These are phyloP conservation scores for Drosophila monieri DNA, from an alignment of 2,888 invertebrate genomes.

Conservation along the genomic window DNA sequence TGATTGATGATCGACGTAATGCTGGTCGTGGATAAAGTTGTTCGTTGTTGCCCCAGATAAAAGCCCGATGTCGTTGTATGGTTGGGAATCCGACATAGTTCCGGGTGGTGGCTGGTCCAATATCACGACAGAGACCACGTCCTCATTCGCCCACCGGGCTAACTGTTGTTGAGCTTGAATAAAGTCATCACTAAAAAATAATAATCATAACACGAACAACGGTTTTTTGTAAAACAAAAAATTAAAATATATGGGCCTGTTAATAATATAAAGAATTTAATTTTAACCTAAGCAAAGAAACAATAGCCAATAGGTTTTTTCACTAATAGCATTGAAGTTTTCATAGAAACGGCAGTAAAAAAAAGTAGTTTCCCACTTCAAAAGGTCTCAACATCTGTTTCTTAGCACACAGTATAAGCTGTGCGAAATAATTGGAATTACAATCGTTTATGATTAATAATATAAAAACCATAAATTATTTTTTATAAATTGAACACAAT, in stretches of 20 bases:
- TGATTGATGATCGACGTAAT: constrained; percentile 83
- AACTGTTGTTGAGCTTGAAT: constrained; percentile 98
- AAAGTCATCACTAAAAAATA: constrained; percentile 98
- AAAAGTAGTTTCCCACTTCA: no score
- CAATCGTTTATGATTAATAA: no score
- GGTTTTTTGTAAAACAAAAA: constrained; percentile 84
- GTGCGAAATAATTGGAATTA: no score
- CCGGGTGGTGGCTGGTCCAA: constrained; percentile 84
- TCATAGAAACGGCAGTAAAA: no score
- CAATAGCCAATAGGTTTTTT: no score
- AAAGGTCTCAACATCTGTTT: no score
- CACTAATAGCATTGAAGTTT: no score
- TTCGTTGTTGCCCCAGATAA: constrained; percentile 85
- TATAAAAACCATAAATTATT: no score
- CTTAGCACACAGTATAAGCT: no score
- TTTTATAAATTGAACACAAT: no score
- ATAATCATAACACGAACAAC: constrained; percentile 90
- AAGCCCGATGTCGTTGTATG: constrained; percentile 85
- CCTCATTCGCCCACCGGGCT: constrained; percentile 97
- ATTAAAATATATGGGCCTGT: not conserved
- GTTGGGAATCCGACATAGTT: constrained; percentile 84
- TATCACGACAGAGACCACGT: constrained; percentile 86
- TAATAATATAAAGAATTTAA: no score
- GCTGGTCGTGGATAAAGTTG: constrained; percentile 85
- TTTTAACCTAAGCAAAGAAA: no score